These are phyloP conservation scores for Python bivittatus DNA, from an alignment of 2,113 vertebrate genomes.

Conservation along the genomic window DNA sequence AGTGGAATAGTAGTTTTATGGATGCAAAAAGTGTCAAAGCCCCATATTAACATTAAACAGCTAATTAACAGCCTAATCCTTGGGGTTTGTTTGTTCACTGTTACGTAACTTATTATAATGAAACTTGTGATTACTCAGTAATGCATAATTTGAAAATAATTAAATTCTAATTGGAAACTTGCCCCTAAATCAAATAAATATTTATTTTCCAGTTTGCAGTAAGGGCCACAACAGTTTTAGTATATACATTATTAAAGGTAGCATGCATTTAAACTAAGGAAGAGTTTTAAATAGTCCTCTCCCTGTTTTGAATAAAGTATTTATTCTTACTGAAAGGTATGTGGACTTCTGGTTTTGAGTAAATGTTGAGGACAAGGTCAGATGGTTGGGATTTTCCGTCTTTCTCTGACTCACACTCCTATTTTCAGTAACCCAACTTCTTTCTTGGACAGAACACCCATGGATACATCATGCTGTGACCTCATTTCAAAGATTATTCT, in stretches of 20 bases:
- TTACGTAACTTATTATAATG: conserved; percentile 31
- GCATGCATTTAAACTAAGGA: not conserved
- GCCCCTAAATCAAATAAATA: conserved; percentile 30
- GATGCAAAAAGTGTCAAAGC: not conserved
- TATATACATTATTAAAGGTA: not conserved
- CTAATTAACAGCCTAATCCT: conserved; percentile 35
- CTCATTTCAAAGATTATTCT: not conserved
- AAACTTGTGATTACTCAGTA: conserved; percentile 9
- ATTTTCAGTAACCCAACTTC: not conserved
- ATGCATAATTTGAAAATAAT: conserved; percentile 34
- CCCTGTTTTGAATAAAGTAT: not conserved
- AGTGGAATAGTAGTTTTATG: conserved; percentile 1
- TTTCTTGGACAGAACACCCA: not conserved
- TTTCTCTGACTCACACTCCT: not conserved
- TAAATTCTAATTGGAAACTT: conserved; percentile 32
- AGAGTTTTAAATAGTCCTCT: not conserved
- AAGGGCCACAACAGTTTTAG: not conserved
- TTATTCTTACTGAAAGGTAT: not conserved
- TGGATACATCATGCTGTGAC: not conserved
- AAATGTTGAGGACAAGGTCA: not conserved
- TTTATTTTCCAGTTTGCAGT: conserved; percentile 18
- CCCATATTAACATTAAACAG: conserved; percentile 18
- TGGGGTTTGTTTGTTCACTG: conserved; percentile 21
- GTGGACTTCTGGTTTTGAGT: not conserved
- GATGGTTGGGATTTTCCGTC: not conserved